Evolutionary conservation across 2,113 vertebrate genomes (phyloP), one percentile per base, ranked within the genome.

Genomic region (Phoenicopterus ruber): DNA sequence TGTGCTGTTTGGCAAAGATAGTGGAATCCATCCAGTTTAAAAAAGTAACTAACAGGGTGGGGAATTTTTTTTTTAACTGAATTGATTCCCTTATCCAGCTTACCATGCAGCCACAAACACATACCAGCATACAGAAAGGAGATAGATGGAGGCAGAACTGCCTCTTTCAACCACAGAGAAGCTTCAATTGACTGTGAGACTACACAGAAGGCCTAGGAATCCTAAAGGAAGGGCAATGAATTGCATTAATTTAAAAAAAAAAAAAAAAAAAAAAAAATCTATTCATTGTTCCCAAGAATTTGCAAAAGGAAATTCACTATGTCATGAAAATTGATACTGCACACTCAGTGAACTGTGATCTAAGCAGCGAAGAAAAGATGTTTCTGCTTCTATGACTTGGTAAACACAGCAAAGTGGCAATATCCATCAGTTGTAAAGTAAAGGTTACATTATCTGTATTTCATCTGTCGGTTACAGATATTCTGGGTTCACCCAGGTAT

Each of bases 121-220:
- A 90, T 77, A 83, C 49, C 88, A 96, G 72, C 89, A 95, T 8
- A 94, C 24, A 90, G 72, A 90, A 96, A 96, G 69, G 47, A 92
- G 88, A 50, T 90, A 83, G 88, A 82, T 40, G 82, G 88, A 97
- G 93, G 88, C 88, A 95, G 67, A 95, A 92, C 55, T 90, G 94
- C 94, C 95, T 93, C 90, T 93, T 90, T 95, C 90, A 92, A 93
- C 36, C 90, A 93, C 80, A 90, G 36, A 66, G 82, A 95, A 78
- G 91, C 79, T 94, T 95, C 90, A 95, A n/a, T 62, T 91, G 87
- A 94, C 82, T 96, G 67, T 91, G 67, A 97, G 71, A 95, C 80
- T 96, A 96, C 79, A 96, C 58, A 95, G 66, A 95, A 90, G 85
- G 79, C 87, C 71, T 93, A 96, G 85, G 59, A 92, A 26, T 90